These are phyloP conservation scores for Sardinella longiceps DNA, from an alignment of 2,797 vertebrate genomes.

Conservation along the genomic window DNA sequence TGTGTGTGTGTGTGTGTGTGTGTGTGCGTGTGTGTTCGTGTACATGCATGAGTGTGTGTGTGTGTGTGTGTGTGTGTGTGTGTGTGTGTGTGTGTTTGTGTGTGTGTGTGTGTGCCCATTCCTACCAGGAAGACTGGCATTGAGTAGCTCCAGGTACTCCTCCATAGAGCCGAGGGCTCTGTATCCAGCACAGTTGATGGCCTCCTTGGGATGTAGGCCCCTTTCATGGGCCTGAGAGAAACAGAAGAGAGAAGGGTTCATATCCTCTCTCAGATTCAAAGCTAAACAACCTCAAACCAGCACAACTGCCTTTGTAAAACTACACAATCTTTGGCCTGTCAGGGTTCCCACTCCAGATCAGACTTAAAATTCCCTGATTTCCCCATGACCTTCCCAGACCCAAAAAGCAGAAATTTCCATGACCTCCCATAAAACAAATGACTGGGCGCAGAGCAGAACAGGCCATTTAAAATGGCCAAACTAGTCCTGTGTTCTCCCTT, in stretches of 20 bases:
- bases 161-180: conserved; percentile 88
- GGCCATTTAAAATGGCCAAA: too few species aligned
- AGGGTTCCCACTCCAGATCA: too few species aligned
- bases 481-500: too few species aligned
- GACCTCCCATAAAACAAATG: too few species aligned
- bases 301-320: background rate
- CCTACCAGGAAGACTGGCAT: conserved; percentile 86
- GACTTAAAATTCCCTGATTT: too few species aligned
- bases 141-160: conserved; percentile 87
- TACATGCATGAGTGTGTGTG: background rate
- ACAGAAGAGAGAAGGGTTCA: background rate
- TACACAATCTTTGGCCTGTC: background rate
- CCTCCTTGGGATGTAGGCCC: conserved; percentile 78
- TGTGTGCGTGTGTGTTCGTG: too few species aligned
- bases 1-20: background rate
- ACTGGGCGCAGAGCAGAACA: too few species aligned
- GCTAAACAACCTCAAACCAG: background rate
- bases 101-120: background rate
- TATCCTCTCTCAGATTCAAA: background rate
- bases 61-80: background rate
- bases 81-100: background rate
- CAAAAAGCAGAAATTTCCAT: too few species aligned
- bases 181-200: conserved; percentile 91
- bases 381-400: too few species aligned
- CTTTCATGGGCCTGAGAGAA: conserved; percentile 83